A percentile compares a stretch with the other conserved stretches of the same genome.
These are phyloP conservation scores for Zapus hudsonius DNA, from an alignment of 2,113 vertebrate genomes.

Conservation along the genomic window DNA sequence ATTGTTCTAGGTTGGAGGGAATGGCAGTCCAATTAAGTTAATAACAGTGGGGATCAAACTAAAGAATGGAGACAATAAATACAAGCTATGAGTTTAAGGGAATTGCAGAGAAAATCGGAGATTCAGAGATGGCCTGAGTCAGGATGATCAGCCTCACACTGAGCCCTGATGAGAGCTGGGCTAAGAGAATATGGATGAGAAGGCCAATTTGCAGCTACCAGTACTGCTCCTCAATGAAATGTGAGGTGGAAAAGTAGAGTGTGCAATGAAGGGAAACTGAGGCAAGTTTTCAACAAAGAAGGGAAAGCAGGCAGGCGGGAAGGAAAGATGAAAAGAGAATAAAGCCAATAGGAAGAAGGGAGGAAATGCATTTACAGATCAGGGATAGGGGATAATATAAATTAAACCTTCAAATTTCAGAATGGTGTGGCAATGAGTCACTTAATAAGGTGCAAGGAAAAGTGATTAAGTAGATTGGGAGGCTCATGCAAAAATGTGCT, in stretches of 20 bases:
- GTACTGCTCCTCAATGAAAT: background rate
- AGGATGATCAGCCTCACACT: background rate
- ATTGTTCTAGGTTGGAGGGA: background rate
- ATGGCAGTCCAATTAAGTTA: background rate
- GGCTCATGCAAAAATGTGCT: background rate
- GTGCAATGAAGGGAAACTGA: background rate
- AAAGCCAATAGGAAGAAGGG: background rate
- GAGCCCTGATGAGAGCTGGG: too few species aligned
- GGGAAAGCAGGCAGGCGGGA: background rate
- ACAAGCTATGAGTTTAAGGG: background rate
- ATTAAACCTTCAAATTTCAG: background rate
- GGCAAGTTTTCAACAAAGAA: background rate
- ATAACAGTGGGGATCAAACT: background rate
- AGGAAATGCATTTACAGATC: background rate
- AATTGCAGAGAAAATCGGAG: background rate
- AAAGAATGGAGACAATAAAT: background rate
- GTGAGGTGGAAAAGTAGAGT: background rate
- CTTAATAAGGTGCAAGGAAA: background rate
- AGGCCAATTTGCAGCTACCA: background rate
- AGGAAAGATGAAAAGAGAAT: background rate
- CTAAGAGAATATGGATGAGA: background rate
- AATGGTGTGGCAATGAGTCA: background rate
- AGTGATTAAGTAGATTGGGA: background rate
- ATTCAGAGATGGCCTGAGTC: background rate
- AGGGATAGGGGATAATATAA: background rate